These are phyloP conservation scores for Meloidogyne exigua DNA, from an alignment of 1,140 invertebrate species.

Conservation along the genomic window DNA sequence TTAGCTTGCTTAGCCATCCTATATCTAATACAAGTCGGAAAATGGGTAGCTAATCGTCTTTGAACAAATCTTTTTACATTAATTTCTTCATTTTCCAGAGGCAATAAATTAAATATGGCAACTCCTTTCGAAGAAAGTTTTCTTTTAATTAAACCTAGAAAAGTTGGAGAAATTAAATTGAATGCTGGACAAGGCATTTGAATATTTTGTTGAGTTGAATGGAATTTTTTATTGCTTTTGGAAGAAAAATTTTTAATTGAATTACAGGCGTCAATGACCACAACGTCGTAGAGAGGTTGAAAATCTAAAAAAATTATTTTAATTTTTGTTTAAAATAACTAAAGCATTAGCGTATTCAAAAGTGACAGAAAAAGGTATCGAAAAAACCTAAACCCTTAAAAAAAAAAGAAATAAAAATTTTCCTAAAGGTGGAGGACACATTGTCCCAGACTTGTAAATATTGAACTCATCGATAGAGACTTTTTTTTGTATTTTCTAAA, in stretches of 20 bases:
- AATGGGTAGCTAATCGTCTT: background rate
- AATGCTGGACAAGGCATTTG: constrained; percentile 35
- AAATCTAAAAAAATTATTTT: background rate
- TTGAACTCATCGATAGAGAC: too few relatives aligned
- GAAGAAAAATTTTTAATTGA: background rate
- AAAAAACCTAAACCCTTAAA: too few relatives aligned
- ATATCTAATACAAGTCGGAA: constrained; percentile 18
- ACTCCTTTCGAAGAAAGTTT: background rate
- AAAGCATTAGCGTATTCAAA: too few relatives aligned
- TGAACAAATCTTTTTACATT: constrained; percentile 7
- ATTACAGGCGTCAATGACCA: constrained; percentile 42
- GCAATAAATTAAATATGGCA: background rate
- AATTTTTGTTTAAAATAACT: too few relatives aligned
- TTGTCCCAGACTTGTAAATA: too few relatives aligned
- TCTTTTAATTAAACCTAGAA: constrained; percentile 29
- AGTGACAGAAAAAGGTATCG: too few relatives aligned
- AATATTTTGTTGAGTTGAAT: background rate
- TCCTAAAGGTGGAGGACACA: too few relatives aligned
- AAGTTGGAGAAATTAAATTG: constrained; percentile 23
- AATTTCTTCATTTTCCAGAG: background rate
- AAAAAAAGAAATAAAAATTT: too few relatives aligned
- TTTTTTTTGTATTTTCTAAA: too few relatives aligned
- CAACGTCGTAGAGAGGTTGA: constrained; percentile 16
- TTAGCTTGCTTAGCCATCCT: constrained; percentile 12
- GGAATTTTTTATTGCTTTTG: background rate